These are phyloP conservation scores for Chloroceryle inda DNA, from an alignment of 2,797 vertebrate species.

Conservation along the genomic window DNA sequence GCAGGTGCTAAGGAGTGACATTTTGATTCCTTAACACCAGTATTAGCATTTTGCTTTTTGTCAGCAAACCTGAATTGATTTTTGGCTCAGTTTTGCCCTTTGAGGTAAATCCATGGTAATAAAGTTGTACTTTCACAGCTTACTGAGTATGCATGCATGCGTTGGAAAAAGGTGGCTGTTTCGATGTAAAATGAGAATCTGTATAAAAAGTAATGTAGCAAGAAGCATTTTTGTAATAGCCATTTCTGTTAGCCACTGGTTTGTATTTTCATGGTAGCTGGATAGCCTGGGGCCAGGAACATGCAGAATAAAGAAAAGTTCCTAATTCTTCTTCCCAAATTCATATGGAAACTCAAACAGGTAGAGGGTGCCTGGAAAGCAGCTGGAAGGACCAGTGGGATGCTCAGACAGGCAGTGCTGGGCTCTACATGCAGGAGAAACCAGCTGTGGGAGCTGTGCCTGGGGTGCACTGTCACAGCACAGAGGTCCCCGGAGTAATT, in stretches of 20 bases:
- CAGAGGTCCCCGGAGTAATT: background rate
- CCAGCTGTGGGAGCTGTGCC: background rate
- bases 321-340: background rate
- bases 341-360: background rate
- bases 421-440: background rate
- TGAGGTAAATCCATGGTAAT: conserved; percentile 58
- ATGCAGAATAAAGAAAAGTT: background rate
- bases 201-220: conserved; percentile 25
- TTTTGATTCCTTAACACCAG: conserved; percentile 60
- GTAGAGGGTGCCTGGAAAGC: background rate
- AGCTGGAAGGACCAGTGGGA: background rate
- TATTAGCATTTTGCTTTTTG: conserved; percentile 73
- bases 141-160: background rate
- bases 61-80: conserved; percentile 68
- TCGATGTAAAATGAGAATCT: background rate
- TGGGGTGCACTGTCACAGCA: background rate
- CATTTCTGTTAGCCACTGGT: background rate
- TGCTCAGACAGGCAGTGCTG: accelerated
- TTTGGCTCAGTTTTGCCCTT: conserved; percentile 65
- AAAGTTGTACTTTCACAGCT: conserved; percentile 62
- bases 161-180: background rate
- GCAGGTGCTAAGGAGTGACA: conserved; percentile 50
- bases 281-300: background rate
- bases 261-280: background rate
- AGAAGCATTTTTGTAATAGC: conserved; percentile 10